Evolutionary conservation across 2,797 vertebrate genomes (phyloP).

Genomic region (Alauda arvensis): DNA sequence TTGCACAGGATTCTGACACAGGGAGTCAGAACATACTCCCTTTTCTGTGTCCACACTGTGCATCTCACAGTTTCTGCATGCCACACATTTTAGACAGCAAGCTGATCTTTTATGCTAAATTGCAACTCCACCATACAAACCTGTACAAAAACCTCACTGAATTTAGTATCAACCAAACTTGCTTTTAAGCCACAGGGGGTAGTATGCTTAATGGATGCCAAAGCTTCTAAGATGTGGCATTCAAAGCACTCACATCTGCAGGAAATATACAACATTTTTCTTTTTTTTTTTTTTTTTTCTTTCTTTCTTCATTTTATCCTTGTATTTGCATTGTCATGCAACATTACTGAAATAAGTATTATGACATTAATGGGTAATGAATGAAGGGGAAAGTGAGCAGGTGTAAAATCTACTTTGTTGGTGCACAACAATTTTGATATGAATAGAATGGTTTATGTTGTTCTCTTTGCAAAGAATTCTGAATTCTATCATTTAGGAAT

Average conservation of each 20-base stretch:
- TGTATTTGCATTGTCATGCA: background rate
- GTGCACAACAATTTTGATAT: background rate
- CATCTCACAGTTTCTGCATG: background rate
- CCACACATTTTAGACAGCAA: background rate
- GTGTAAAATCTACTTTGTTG: background rate
- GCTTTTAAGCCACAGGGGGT: background rate
- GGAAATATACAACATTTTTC: background rate
- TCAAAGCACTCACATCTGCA: background rate
- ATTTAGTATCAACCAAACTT: background rate
- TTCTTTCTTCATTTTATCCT: background rate
- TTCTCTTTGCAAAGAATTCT: background rate
- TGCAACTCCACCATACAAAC: background rate
- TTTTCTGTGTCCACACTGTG: background rate
- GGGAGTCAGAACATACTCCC: background rate
- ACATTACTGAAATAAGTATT: background rate
- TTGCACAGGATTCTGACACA: background rate
- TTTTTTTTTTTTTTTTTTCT: too few relatives aligned
- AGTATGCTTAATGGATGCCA: constrained; percentile 1
- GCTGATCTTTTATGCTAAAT: background rate
- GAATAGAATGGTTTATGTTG: background rate
- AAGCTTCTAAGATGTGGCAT: background rate
- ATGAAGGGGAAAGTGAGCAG: background rate
- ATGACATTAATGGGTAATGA: background rate
- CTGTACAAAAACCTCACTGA: background rate
- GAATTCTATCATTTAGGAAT: background rate